Evolutionary conservation across 2,888 invertebrate species (phyloP).

Genomic region (Blomia tropicalis): DNA sequence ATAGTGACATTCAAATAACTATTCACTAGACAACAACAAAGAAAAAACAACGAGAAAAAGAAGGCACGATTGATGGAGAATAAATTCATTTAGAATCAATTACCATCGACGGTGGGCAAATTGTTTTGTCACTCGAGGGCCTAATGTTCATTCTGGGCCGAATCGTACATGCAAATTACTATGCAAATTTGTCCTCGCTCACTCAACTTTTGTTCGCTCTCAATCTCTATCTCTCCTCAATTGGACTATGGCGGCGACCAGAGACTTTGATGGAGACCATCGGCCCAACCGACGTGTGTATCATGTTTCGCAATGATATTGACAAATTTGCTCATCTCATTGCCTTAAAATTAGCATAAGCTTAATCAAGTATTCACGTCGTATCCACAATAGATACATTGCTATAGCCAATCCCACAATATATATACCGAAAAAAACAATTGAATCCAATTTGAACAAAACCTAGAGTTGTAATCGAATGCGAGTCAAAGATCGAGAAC

Average conservation of each 20-base stretch:
- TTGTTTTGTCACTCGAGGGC: conserved; percentile 10
- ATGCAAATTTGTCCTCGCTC: background rate
- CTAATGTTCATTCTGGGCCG: background rate
- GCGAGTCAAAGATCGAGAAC: too few species aligned
- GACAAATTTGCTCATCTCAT: conserved; percentile 9
- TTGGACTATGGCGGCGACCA: too few species aligned
- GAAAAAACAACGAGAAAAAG: background rate
- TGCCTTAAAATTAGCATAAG: background rate
- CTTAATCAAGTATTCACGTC: background rate
- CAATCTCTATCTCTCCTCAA: too few species aligned
- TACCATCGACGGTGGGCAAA: conserved; percentile 3
- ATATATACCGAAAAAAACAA: too few species aligned
- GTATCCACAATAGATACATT: too few species aligned
- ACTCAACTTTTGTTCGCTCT: background rate
- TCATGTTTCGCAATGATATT: conserved; percentile 5
- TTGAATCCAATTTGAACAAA: too few species aligned
- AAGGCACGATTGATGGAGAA: conserved; percentile 3
- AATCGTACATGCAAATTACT: background rate
- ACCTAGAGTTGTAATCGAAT: too few species aligned
- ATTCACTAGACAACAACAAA: background rate
- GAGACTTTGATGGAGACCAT: too few species aligned
- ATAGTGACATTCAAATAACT: background rate
- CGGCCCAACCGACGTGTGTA: too few species aligned
- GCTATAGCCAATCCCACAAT: too few species aligned
- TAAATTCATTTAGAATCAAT: conserved; percentile 11